Conservation (phyloP, 2,888 invertebrate species). For the Morpho deidamia region DNA sequence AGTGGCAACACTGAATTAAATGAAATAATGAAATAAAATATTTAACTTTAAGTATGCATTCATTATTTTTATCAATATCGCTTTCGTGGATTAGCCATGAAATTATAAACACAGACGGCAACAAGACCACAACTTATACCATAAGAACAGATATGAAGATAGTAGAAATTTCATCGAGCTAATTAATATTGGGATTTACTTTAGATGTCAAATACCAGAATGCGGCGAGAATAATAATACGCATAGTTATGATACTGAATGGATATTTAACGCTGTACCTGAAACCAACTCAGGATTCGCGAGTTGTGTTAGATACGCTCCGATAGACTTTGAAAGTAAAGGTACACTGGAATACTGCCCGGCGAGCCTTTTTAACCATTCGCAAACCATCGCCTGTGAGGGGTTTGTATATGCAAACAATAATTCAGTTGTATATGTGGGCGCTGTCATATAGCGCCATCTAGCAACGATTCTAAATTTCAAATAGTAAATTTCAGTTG, state of each 20-base stretch:
- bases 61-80: no score
- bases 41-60: no score
- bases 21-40: no score
- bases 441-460: no score
- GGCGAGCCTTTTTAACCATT: constrained; percentile 37
- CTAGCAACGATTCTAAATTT: no score
- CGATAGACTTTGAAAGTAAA: constrained; percentile 26
- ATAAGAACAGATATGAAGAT: no score
- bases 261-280: constrained; percentile 53
- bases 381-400: constrained; percentile 22
- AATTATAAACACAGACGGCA: no score
- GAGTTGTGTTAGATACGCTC: constrained; percentile 48
- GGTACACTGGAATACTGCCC: constrained; percentile 38
- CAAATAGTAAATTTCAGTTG: no score
- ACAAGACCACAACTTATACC: no score
- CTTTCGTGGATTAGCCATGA: no score
- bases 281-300: constrained; percentile 42
- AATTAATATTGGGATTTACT: background rate
- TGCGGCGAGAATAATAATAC: constrained; percentile 42
- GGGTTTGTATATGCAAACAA: constrained; percentile 29
- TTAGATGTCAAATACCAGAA: constrained; percentile 60
- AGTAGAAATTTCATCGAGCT: no score
- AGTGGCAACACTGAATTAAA: no score
- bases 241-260: constrained; percentile 35
- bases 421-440: constrained; percentile 35